A percentile compares a stretch with the other conserved stretches of the same genome.
Conservation (phyloP, 2,113 vertebrate species). For the Petromus typicus region DNA sequence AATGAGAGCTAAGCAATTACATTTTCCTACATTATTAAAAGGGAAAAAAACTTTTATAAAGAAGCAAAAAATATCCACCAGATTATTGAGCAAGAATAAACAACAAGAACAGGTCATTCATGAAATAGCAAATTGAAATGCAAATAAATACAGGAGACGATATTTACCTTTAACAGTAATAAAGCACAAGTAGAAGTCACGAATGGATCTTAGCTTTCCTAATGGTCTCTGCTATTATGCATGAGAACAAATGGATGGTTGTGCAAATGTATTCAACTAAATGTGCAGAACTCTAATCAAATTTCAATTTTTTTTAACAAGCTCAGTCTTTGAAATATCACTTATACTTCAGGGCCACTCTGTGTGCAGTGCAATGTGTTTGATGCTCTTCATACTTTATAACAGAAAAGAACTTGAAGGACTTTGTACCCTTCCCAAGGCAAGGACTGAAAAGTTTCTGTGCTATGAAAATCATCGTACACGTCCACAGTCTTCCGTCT, state of each 20-base stretch:
- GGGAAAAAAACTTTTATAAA: not conserved
- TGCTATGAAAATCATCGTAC: not conserved
- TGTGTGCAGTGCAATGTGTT: not conserved
- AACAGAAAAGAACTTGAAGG: not conserved
- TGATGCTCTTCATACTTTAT: not conserved
- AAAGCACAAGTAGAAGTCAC: constrained; percentile 12
- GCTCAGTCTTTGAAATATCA: not conserved
- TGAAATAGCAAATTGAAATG: constrained; percentile 2
- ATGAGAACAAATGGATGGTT: not conserved
- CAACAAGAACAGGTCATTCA: not conserved
- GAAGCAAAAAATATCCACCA: not conserved
- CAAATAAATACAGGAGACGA: not conserved
- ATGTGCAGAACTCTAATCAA: not conserved
- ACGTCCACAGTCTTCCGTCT: not conserved
- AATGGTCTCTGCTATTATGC: not conserved
- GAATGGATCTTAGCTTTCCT: not conserved
- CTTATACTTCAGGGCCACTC: not conserved
- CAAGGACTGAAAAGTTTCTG: not conserved
- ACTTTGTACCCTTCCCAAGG: not conserved
- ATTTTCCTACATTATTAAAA: not conserved
- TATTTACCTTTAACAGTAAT: not conserved
- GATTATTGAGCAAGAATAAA: not conserved
- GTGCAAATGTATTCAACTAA: not conserved
- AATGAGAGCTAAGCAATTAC: not conserved
- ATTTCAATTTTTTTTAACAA: not conserved